Percentiles rank a stretch among this genome's conserved stretches.
phyloP scores from a whole-genome alignment of 2,113 vertebrate genomes.

The Xiphorhynchus elegans region DNA sequence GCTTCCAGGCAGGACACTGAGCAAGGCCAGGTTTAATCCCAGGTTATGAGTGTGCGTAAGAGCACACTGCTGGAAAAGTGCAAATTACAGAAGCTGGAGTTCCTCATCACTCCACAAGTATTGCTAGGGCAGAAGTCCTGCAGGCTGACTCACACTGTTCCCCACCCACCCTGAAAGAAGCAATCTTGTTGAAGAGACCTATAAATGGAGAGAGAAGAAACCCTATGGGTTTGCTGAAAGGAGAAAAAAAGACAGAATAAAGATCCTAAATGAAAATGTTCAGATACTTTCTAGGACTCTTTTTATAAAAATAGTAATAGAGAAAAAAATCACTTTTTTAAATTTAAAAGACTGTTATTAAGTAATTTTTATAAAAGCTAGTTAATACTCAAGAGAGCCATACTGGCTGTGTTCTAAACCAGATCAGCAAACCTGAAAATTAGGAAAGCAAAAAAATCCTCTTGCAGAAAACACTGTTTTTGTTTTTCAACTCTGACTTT shows the following conservation, averaged over 20 bases:
- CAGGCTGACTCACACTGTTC: conserved; percentile 18
- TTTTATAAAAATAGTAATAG: not conserved
- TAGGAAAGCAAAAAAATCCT: not conserved
- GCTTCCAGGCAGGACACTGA: not conserved
- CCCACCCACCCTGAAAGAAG: not conserved
- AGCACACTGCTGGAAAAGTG: not conserved
- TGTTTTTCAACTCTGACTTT: not conserved
- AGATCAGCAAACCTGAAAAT: not conserved
- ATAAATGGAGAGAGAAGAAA: not conserved
- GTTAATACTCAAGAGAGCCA: not conserved
- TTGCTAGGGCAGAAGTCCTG: not conserved
- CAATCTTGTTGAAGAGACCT: not conserved
- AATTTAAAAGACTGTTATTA: not conserved
- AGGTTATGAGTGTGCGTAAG: not conserved
- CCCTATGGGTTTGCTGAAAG: not conserved
- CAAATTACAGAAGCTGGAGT: not conserved
- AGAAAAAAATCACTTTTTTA: not conserved
- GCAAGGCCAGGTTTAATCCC: conserved; percentile 5
- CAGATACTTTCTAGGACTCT: not conserved
- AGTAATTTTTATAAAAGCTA: not conserved
- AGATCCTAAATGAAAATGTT: not conserved
- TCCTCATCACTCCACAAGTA: not conserved
- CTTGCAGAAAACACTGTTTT: not conserved
- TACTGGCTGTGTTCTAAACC: not conserved
- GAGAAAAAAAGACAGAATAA: accelerated